Conservation (phyloP, 2,888 invertebrate species). For the Leptopilina drosophilae region DNA sequence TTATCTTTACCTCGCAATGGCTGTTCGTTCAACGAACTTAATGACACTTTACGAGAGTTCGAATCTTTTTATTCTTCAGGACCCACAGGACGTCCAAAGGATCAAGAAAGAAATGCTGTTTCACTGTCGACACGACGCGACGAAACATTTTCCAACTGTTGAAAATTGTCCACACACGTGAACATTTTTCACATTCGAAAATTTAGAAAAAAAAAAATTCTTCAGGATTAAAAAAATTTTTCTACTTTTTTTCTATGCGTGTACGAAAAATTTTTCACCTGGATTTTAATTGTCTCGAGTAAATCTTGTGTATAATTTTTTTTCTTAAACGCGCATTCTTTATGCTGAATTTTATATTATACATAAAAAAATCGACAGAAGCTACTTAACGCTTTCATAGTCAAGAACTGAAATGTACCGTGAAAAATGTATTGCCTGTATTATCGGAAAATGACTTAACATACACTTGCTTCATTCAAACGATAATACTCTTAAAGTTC, state of each 20-base stretch:
- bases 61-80: slow-evolving; percentile 31
- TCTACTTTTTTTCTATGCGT: no score
- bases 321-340: background rate
- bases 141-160: background rate
- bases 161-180: background rate
- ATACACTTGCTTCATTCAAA: background rate
- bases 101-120: background rate
- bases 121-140: background rate
- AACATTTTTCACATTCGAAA: no score
- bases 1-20: slow-evolving; percentile 39
- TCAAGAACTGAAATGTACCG: slow-evolving; percentile 24
- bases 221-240: no score
- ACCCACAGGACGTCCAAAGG: slow-evolving; percentile 2
- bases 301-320: background rate
- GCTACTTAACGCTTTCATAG: slow-evolving; percentile 8
- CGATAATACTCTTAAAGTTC: slow-evolving; percentile 15
- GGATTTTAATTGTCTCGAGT: background rate
- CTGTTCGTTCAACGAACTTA: slow-evolving; percentile 40
- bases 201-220: no score
- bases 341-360: background rate
- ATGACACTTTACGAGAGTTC: slow-evolving; percentile 40
- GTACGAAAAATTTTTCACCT: no score
- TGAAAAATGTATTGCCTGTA: slow-evolving; percentile 29
- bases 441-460: slow-evolving; percentile 26
- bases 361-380: slow-evolving; percentile 2